phyloP scores from a whole-genome alignment of 2,888 invertebrate genomes.

The Chloroclystis v-ata region DNA sequence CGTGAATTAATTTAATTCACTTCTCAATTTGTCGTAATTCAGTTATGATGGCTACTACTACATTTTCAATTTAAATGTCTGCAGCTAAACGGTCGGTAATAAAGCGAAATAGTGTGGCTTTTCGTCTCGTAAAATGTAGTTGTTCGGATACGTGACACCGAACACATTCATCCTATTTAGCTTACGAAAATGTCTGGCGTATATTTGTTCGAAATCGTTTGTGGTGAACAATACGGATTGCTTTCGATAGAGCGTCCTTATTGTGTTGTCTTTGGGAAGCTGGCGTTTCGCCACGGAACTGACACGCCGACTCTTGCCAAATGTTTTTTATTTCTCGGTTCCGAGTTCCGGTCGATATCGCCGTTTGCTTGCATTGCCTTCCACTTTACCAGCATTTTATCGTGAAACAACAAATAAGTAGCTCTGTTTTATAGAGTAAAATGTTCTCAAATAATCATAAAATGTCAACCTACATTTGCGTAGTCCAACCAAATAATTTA shows the following conservation, averaged over 20 bases:
- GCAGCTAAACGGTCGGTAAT: conserved; percentile 2
- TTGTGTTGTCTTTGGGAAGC: conserved; percentile 64
- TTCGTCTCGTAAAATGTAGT: conserved; percentile 5
- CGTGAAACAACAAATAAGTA: conserved; percentile 22
- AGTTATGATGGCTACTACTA: conserved; percentile 32
- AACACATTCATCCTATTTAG: conserved; percentile 14
- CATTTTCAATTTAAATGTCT: conserved; percentile 24
- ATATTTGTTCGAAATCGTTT: conserved; percentile 44
- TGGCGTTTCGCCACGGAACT: conserved; percentile 60
- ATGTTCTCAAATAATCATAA: neutral
- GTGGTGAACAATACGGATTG: conserved; percentile 59
- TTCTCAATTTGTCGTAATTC: conserved; percentile 32
- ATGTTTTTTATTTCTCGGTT: conserved; percentile 53
- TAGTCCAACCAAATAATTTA: conserved; percentile 10
- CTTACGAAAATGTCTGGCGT: conserved; percentile 9
- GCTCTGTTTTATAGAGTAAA: conserved; percentile 2
- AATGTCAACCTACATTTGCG: conserved; percentile 1
- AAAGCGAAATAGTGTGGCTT: conserved; percentile 4
- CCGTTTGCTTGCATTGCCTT: conserved; percentile 52
- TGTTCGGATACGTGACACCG: neutral
- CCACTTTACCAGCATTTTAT: conserved; percentile 27
- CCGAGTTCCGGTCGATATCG: conserved; percentile 56
- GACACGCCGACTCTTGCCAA: conserved; percentile 47
- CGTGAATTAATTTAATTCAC: conserved; percentile 41
- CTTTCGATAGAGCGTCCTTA: conserved; percentile 65